Evolutionary conservation across 2,113 vertebrate genomes (phyloP).

Genomic region (Sterrhoptilus dennistouni): DNA sequence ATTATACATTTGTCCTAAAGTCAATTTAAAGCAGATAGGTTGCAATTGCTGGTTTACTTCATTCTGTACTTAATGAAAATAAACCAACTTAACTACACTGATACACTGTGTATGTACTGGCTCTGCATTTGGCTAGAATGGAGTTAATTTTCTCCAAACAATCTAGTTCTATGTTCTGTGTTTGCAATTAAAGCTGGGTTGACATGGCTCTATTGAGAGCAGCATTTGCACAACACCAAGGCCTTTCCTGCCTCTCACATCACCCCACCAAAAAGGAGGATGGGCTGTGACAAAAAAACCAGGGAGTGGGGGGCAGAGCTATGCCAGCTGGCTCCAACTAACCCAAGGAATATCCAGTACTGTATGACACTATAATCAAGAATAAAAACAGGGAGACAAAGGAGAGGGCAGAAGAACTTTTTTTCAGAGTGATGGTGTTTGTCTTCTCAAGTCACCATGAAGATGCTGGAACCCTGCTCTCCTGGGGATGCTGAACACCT

Average conservation of each 20-base stretch:
- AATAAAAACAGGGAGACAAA: background rate
- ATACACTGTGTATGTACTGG: background rate
- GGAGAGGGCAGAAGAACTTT: background rate
- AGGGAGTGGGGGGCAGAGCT: too few species aligned
- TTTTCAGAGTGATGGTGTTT: background rate
- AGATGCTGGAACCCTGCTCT: background rate
- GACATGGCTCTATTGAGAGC: background rate
- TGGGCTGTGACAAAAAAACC: background rate
- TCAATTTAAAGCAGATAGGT: background rate
- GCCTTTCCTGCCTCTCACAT: background rate
- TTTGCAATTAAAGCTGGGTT: background rate
- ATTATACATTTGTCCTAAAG: background rate
- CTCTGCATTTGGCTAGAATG: background rate
- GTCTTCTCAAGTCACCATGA: background rate
- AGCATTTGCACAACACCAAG: background rate
- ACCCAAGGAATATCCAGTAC: background rate
- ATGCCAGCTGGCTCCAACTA: background rate
- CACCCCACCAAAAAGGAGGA: accelerated
- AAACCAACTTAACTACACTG: background rate
- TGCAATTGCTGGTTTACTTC: background rate
- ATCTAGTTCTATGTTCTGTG: background rate
- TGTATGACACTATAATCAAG: accelerated
- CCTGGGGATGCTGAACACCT: background rate
- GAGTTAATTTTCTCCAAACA: background rate
- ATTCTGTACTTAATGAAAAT: background rate